These are phyloP conservation scores for Parotia lawesii DNA, from an alignment of 2,113 vertebrate species.

Conservation along the genomic window DNA sequence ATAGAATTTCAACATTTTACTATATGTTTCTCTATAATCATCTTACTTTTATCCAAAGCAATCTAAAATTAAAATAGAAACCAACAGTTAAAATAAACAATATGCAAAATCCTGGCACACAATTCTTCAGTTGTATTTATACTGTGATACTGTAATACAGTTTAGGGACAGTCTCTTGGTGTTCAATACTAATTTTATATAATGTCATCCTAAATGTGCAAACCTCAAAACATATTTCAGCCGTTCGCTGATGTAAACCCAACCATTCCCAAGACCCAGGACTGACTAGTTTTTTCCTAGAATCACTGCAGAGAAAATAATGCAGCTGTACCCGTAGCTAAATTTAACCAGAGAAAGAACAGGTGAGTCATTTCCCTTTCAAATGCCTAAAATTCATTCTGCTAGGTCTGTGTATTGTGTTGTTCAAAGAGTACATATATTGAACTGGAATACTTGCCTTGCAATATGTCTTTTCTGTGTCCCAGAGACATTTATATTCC, in stretches of 20 bases:
- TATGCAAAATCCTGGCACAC: not conserved
- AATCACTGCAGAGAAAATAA: not conserved
- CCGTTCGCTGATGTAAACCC: not conserved
- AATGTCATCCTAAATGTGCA: not conserved
- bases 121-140: not conserved
- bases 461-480: not conserved
- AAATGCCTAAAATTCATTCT: not conserved
- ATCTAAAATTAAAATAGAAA: not conserved
- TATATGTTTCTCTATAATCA: not conserved
- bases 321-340: not conserved
- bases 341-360: conserved; percentile 46
- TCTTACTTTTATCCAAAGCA: not conserved
- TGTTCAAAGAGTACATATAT: not conserved
- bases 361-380: conserved; percentile 44
- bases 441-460: not conserved
- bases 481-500: not conserved
- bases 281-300: not conserved
- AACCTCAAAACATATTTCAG: not conserved
- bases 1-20: not conserved
- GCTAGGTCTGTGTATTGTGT: not conserved
- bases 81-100: not conserved
- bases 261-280: not conserved
- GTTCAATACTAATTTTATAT: not conserved
- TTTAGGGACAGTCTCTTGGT: not conserved
- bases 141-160: not conserved